phyloP scores from a whole-genome alignment of 1,140 invertebrate genomes.

The Copidosoma floridanum region DNA sequence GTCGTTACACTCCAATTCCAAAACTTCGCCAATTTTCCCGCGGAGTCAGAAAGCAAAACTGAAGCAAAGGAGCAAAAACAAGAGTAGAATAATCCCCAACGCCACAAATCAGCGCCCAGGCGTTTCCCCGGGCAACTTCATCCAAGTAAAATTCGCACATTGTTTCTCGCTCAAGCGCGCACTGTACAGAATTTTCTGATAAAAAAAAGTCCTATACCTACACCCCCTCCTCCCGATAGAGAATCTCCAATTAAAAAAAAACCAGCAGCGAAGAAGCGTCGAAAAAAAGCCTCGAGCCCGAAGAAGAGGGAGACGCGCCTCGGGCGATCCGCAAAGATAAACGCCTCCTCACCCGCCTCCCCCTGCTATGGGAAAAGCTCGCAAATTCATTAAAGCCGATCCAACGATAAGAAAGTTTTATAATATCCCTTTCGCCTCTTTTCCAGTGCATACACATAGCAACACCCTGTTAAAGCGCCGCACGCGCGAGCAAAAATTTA shows the following conservation, averaged over 20 bases:
- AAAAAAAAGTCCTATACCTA: background rate
- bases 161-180: slow-evolving; percentile 1
- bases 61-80: no score
- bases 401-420: slow-evolving; percentile 11
- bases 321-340: slow-evolving; percentile 1
- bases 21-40: no score
- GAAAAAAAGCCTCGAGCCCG: background rate
- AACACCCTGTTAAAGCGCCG: background rate
- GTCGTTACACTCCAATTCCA: no score
- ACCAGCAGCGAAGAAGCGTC: no score
- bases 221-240: background rate
- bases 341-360: background rate
- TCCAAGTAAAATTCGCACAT: background rate
- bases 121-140: no score
- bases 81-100: no score
- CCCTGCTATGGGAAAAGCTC: background rate
- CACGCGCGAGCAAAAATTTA: slow-evolving; percentile 10
- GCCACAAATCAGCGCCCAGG: background rate
- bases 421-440: background rate
- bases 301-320: background rate
- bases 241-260: no score
- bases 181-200: background rate
- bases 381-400: slow-evolving; percentile 21
- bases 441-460: no score
- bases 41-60: no score